Conservation (phyloP, 2,888 invertebrate species). For the Acleris cristana region DNA sequence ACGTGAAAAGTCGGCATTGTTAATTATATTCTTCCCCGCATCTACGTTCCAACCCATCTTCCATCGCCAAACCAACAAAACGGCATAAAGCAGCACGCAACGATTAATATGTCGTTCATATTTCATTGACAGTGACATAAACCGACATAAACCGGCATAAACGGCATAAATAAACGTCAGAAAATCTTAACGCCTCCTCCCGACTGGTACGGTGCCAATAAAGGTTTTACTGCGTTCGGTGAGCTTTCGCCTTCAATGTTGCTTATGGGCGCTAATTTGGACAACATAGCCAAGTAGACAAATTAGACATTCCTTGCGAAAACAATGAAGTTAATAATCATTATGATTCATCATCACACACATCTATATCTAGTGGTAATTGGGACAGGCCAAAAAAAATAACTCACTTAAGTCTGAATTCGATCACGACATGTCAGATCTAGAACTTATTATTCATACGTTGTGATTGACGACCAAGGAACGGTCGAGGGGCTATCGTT, state of each 20-base stretch:
- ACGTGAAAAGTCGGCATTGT: not conserved
- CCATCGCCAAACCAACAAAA: constrained; percentile 22
- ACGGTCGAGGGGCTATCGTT: too few relatives aligned
- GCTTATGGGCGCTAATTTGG: not conserved
- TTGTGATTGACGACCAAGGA: too few relatives aligned
- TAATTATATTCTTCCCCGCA: not conserved
- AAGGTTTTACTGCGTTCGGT: constrained; percentile 22
- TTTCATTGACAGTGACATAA: constrained; percentile 51
- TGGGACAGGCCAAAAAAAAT: too few relatives aligned
- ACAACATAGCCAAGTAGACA: not conserved
- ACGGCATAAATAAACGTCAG: constrained; percentile 52
- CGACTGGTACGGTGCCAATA: constrained; percentile 45
- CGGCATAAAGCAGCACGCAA: constrained; percentile 38
- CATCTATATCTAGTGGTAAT: too few relatives aligned
- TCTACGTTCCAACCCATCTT: constrained; percentile 11
- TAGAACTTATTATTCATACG: too few relatives aligned
- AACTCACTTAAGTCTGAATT: too few relatives aligned
- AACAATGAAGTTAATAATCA: too few relatives aligned
- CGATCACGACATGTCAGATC: too few relatives aligned
- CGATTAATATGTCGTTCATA: constrained; percentile 50
- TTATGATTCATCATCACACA: too few relatives aligned
- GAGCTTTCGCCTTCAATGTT: constrained; percentile 2
- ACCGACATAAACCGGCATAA: constrained; percentile 54
- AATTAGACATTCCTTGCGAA: too few relatives aligned
- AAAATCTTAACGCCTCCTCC: constrained; percentile 55